Evolutionary conservation across 2,113 vertebrate genomes (phyloP), one percentile per base, ranked within the genome.

Genomic region (Himantopus leucocephalus): DNA sequence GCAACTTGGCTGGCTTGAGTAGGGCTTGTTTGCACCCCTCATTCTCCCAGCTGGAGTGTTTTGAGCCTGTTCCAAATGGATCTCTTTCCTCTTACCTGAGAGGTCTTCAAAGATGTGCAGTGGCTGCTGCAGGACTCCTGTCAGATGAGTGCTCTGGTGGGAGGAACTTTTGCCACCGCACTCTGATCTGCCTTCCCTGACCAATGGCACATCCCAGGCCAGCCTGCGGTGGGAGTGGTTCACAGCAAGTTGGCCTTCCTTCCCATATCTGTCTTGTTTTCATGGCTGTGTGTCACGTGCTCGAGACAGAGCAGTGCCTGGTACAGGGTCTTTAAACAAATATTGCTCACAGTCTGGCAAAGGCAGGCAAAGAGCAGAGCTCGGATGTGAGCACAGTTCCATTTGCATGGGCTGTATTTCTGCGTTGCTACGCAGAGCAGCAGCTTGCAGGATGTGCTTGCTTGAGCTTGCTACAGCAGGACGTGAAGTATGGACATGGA

Each of bases 351-450:
- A 5, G 52, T 16, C 60, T 74, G 67, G 21, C 64, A 27, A 58
- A 63, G 68, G 37, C 14, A 58, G 70, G 43, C 43, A n/a, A 23
- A 47, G 67, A 68, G 41, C 4, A 0, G n/a, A 34, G 35, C 74
- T 56, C 0, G 1, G 32, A 73, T 3, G 2, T 24, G 47, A 10
- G 10, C 22, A 45, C 0, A 0, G 50, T 72, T 50, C 14, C 24
- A 5, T 80, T 67, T 52, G 37, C 29, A 5, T 20, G 27, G 32
- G 41, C 75, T 45, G 34, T 37, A 9, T n/a, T 52, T 32, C 37
- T 26, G n/a, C 21, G 5, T 45, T 20, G 23, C 41, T 45, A 32
- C 16, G 24, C 5, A 24, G 30, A 85, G 86, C 86, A 63, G 62
- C 32, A 39, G 32, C 29, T 85, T 26, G 20, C 47, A 56, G 80